Evolutionary conservation across 2,797 vertebrate species (phyloP).

Genomic region (Macropodus opercularis): DNA sequence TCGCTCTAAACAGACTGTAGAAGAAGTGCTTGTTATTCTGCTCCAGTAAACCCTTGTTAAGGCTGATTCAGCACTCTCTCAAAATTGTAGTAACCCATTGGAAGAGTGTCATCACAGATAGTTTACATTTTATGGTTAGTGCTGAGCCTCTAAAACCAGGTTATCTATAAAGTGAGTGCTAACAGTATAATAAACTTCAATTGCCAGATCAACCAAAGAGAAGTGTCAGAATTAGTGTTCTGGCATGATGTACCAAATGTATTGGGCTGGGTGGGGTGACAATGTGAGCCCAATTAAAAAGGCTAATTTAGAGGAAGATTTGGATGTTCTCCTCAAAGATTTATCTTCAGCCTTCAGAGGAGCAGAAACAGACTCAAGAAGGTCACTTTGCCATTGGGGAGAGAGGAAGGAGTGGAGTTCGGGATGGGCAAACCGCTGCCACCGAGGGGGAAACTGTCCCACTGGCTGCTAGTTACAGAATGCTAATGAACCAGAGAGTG

Average conservation of each 20-base stretch:
- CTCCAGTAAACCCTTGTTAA: constrained; percentile 31
- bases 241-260: not conserved
- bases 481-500: not conserved
- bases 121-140: no score
- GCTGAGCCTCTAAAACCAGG: no score
- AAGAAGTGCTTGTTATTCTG: constrained; percentile 30
- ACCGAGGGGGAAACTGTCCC: not conserved
- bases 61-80: constrained; percentile 63
- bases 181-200: constrained; percentile 8
- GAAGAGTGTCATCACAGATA: not conserved
- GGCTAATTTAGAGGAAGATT: constrained; percentile 1
- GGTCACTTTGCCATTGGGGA: constrained; percentile 26
- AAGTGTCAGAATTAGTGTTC: constrained; percentile 1
- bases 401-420: not conserved
- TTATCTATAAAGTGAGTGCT: not conserved
- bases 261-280: not conserved
- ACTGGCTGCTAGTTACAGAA: not conserved
- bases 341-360: constrained; percentile 20
- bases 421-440: not conserved
- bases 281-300: constrained; percentile 7
- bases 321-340: not conserved
- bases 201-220: not conserved
- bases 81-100: constrained; percentile 7
- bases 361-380: constrained; percentile 6
- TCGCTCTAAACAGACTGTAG: constrained; percentile 7